Base-by-base conservation (phyloP, 2,888 invertebrate genomes). In the Limnephilus auricula region DNA sequence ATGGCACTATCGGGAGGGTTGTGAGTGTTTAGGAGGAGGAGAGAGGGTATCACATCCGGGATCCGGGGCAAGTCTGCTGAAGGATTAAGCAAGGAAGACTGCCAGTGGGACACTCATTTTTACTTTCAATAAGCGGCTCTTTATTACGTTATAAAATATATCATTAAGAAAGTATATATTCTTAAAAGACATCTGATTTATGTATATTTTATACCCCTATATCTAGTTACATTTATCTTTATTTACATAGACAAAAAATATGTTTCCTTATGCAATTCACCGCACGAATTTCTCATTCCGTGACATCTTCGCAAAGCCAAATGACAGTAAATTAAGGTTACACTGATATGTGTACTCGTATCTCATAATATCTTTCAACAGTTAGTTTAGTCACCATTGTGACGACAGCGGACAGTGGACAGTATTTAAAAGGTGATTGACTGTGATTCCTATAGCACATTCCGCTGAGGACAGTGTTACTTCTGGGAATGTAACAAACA, bases 231-330 rank as follows among this genome's bases (percentile, higher is more conserved):
- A 82, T 78, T 78, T 86, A 50, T 83, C 31, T 78, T 88, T 92
- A 92, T 92, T 91, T 92, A 92, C 92, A 92, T 45, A 90, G 83
- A 92, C 80, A 91, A 90, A 92, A 92, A 91, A 87, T 87, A 87
- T 87, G 87, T 78, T 87, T 87, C 87, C 50, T 87, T 65, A 85
- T 40, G 87, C 65, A 87, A 34, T 85, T 85, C n/a, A 34, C 85
- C 25, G 45, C 45, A 40, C 34, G n/a, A 40, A 85, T 85, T 45
- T 15, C 82, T 82, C 82, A 34, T 82, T 82, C 34, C 15, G 34
- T 82, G 32, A 82, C 34, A 82, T 82, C 18, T 25, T 82, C 34
- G 34, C 13, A 32, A 18, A 37, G 82, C 34, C 82, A 82, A 82
- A 82, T 85, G 85, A 30, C 85, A 85, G 37, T 45, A 85, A 30